Evolutionary conservation across 2,888 invertebrate genomes (phyloP).

Genomic region (Drosophila lutescens): DNA sequence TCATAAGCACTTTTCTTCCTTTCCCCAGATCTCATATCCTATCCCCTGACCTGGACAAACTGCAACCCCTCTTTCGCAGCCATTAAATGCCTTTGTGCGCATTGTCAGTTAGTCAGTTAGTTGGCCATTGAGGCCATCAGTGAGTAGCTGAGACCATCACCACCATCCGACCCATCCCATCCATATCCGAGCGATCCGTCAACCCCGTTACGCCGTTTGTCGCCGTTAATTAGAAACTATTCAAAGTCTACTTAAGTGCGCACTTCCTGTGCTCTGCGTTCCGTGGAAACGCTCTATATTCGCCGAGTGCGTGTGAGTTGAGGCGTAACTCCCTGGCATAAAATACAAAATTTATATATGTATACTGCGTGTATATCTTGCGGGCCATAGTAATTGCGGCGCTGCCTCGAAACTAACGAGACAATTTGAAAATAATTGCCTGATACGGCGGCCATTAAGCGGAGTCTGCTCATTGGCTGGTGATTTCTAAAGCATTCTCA

Average conservation of each 20-base stretch:
- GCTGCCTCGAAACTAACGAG: slow-evolving; percentile 70
- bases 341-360: background rate
- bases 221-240: slow-evolving; percentile 76
- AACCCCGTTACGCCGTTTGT: slow-evolving; percentile 70
- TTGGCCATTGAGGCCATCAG: slow-evolving; percentile 33
- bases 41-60: background rate
- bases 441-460: slow-evolving; percentile 72
- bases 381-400: slow-evolving; percentile 72
- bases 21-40: background rate
- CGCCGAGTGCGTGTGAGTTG: slow-evolving; percentile 57
- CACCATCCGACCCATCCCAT: slow-evolving; percentile 16
- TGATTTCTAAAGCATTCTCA: slow-evolving; percentile 9
- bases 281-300: slow-evolving; percentile 32
- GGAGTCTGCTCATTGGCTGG: slow-evolving; percentile 62
- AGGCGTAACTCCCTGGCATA: slow-evolving; percentile 61
- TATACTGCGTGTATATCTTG: slow-evolving; percentile 51
- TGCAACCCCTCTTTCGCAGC: slow-evolving; percentile 22
- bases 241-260: slow-evolving; percentile 78
- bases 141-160: slow-evolving; percentile 29
- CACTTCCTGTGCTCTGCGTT: slow-evolving; percentile 58
- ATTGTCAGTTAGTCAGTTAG: slow-evolving; percentile 34
- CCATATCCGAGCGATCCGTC: slow-evolving; percentile 28
- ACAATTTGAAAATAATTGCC: slow-evolving; percentile 79
- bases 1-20: background rate
- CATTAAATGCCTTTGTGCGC: slow-evolving; percentile 32